phyloP scores from a whole-genome alignment of 2,797 vertebrate genomes.

The Pseudopleuronectes americanus region DNA sequence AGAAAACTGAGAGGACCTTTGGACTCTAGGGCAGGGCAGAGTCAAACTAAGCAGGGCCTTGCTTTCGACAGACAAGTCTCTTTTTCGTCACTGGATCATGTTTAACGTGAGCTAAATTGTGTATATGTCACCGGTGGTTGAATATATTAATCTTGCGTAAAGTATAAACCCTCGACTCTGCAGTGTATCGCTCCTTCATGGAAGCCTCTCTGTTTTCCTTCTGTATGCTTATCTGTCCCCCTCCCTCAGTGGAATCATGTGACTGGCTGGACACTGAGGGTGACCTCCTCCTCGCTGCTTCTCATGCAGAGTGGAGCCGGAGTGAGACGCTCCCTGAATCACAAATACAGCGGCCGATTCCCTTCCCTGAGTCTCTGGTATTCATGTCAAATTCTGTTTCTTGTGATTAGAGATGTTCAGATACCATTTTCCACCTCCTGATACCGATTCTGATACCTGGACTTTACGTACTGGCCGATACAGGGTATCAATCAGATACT shows the following conservation, averaged over 20 bases:
- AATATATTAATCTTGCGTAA: constrained; percentile 35
- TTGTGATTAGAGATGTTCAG: neutral
- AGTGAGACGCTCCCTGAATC: constrained; percentile 61
- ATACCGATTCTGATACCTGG: no score
- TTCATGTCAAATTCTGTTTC: constrained; percentile 1
- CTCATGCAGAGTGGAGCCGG: constrained; percentile 62
- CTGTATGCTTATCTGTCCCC: constrained; percentile 22
- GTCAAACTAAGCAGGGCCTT: constrained; percentile 12
- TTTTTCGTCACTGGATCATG: constrained; percentile 24
- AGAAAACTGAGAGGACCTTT: constrained; percentile 55
- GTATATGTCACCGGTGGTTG: constrained; percentile 29
- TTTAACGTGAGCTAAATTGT: neutral
- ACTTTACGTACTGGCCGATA: no score
- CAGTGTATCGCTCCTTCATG: constrained; percentile 25
- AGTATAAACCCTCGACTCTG: constrained; percentile 23
- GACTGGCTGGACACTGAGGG: constrained; percentile 67
- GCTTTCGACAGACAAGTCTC: constrained; percentile 27
- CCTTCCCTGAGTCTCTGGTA: constrained; percentile 22
- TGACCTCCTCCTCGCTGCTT: constrained; percentile 65
- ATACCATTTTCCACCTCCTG: no score
- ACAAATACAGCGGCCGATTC: constrained; percentile 43
- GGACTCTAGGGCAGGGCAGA: constrained; percentile 36
- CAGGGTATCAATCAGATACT: no score
- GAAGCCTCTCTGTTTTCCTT: constrained; percentile 35
- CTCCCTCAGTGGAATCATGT: constrained; percentile 60